These are phyloP conservation scores for Cryptoprocta ferox DNA, from an alignment of 2,797 vertebrate genomes.

Conservation along the genomic window DNA sequence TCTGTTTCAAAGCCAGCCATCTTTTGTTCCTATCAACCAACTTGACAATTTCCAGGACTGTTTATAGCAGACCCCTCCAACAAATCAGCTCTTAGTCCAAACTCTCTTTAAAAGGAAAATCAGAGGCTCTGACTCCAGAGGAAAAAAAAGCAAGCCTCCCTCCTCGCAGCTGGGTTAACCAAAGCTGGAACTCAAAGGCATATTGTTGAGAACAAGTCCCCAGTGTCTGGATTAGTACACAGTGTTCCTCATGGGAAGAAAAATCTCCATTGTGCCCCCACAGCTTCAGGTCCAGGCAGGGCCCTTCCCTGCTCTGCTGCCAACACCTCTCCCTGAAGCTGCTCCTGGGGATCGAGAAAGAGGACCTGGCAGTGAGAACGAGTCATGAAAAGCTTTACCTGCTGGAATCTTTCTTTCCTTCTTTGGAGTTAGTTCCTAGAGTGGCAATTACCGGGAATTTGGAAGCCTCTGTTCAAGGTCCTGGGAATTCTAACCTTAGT, in stretches of 20 bases:
- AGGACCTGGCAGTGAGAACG: not conserved
- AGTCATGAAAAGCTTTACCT: not conserved
- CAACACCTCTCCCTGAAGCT: not conserved
- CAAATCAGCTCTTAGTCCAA: not conserved
- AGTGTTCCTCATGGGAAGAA: constrained; percentile 40
- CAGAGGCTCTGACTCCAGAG: constrained; percentile 21
- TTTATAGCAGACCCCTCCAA: not conserved
- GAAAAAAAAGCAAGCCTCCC: not conserved
- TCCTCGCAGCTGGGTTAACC: constrained; percentile 4
- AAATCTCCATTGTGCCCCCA: not conserved
- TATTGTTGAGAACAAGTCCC: constrained; percentile 65
- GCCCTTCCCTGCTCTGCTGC: not conserved
- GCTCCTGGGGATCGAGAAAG: not conserved
- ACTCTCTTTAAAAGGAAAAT: constrained; percentile 16
- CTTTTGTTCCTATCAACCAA: not conserved
- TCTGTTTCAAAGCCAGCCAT: not conserved
- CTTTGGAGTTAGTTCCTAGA: constrained; percentile 7
- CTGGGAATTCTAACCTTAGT: constrained; percentile 29
- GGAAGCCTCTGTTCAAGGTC: constrained; percentile 49
- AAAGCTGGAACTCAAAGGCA: constrained; percentile 64
- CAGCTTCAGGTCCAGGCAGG: not conserved
- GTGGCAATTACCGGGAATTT: not conserved
- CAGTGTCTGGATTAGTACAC: constrained; percentile 51
- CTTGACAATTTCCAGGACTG: not conserved
- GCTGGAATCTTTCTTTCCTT: not conserved